Evolutionary conservation across 2,888 invertebrate genomes (phyloP), one percentile per base, ranked within the genome.

Genomic region (Papilio protenor): DNA sequence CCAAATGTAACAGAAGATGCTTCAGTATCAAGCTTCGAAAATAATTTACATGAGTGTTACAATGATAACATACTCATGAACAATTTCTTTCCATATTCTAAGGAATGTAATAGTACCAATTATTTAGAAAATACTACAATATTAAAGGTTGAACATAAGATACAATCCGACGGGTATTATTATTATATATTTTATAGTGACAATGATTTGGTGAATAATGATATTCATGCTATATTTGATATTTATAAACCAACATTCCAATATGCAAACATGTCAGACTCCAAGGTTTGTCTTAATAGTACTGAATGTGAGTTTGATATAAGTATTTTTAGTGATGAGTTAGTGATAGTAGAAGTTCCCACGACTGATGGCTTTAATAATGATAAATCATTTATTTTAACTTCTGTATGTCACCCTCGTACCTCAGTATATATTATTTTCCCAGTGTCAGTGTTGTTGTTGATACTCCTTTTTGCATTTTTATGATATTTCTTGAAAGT

Each of bases 101-200:
- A 95, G 61, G 92, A 95, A 57, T 98, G 98, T 86, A 95, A 95
- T 55, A 96, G 96, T 89, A 96, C 97, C 0, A 95, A 96, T 83
- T 97, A 96, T 84, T 94, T 97, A 81, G 96, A 97, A 84, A 95
- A 95, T 78, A 96, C 96, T 10, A 96, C 96, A 45, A 96, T 96
- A 81, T 87, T 93, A 12, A 94, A 93, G 88, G 96, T 97, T 0
- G 95, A 95, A 78, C 97, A 98, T 84, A 96, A 97, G 82, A 96
- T 98, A 40, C 93, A 95, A 57, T 94, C 96, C 74, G 97, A 97
- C 87, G 98, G 98, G 11, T 98, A 98, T 91, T 98, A 98, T 88
- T 98, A 98, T 91, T 98, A 98, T 85, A 97, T 98, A 83, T 98
- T 98, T 91, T 98, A 98, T 87, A 98, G 97, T 84, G 97, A 98